These are phyloP conservation scores for Atopsyche davidsoni DNA, from an alignment of 1,140 invertebrate species.

Conservation along the genomic window DNA sequence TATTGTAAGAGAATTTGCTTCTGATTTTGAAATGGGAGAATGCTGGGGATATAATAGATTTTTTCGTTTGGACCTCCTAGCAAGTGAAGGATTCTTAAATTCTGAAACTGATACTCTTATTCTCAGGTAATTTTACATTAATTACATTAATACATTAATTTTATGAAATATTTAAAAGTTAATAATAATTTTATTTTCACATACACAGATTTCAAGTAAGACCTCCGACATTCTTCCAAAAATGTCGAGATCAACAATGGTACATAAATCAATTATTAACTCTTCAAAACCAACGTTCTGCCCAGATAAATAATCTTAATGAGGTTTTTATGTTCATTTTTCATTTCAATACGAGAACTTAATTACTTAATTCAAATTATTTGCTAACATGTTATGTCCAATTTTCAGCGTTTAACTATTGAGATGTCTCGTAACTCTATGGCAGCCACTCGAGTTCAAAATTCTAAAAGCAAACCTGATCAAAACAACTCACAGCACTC, in stretches of 20 bases:
- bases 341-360: slow-evolving; percentile 6
- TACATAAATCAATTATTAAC: slow-evolving; percentile 82
- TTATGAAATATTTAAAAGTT: slow-evolving; percentile 19
- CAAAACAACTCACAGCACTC: too few species aligned
- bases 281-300: slow-evolving; percentile 71
- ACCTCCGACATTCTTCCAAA: slow-evolving; percentile 88
- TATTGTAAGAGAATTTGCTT: slow-evolving; percentile 86
- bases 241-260: slow-evolving; percentile 90
- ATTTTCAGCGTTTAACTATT: slow-evolving; percentile 56
- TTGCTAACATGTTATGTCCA: slow-evolving; percentile 14
- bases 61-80: slow-evolving; percentile 83
- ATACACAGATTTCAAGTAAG: slow-evolving; percentile 89
- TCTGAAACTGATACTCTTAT: slow-evolving; percentile 69
- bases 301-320: slow-evolving; percentile 80
- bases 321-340: slow-evolving; percentile 50
- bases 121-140: slow-evolving; percentile 49
- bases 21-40: slow-evolving; percentile 95
- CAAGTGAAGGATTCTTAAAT: slow-evolving; percentile 83
- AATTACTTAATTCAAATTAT: background rate
- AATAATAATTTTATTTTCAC: slow-evolving; percentile 13
- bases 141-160: slow-evolving; percentile 9
- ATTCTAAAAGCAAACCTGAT: slow-evolving; percentile 31
- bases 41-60: slow-evolving; percentile 96
- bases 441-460: slow-evolving; percentile 42
- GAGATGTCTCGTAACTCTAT: slow-evolving; percentile 66